These are phyloP conservation scores for Dasyurus viverrinus DNA, from an alignment of 2,113 vertebrate species.

Conservation along the genomic window DNA sequence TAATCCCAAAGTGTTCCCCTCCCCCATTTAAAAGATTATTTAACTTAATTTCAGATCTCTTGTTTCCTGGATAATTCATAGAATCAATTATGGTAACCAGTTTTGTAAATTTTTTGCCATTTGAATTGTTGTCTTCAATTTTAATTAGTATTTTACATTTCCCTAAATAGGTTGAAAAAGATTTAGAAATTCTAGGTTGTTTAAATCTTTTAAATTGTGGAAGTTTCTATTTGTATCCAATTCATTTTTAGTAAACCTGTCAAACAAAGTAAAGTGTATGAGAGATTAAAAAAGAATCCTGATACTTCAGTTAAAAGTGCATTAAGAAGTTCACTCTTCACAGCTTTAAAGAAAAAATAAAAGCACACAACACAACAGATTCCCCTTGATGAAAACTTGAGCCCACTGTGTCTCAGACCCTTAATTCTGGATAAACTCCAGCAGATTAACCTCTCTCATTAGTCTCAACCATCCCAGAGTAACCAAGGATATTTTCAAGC, in stretches of 20 bases:
- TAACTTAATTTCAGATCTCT: neutral
- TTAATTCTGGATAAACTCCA: constrained; percentile 63
- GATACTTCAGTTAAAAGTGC: constrained; percentile 36
- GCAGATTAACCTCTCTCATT: constrained; percentile 65
- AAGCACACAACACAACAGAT: neutral
- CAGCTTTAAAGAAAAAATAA: constrained; percentile 27
- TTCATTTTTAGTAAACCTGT: neutral
- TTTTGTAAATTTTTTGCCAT: constrained; percentile 26
- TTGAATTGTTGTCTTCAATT: constrained; percentile 14
- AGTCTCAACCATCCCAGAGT: constrained; percentile 48
- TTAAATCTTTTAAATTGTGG: constrained; percentile 11
- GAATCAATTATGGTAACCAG: neutral
- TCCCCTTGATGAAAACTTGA: constrained; percentile 4
- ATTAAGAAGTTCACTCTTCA: constrained; percentile 14
- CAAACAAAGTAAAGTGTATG: neutral
- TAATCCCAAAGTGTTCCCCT: neutral
- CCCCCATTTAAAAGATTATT: constrained; percentile 14
- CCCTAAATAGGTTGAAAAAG: neutral
- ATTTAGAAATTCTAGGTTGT: constrained; percentile 29
- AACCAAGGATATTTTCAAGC: constrained; percentile 69
- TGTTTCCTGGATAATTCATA: neutral
- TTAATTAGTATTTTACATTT: constrained; percentile 41
- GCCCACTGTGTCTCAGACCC: constrained; percentile 48
- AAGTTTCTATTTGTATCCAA: neutral
- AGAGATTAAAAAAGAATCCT: constrained; percentile 45